Conservation (phyloP, 1,140 invertebrate genomes). For the Conus ventricosus region DNA sequence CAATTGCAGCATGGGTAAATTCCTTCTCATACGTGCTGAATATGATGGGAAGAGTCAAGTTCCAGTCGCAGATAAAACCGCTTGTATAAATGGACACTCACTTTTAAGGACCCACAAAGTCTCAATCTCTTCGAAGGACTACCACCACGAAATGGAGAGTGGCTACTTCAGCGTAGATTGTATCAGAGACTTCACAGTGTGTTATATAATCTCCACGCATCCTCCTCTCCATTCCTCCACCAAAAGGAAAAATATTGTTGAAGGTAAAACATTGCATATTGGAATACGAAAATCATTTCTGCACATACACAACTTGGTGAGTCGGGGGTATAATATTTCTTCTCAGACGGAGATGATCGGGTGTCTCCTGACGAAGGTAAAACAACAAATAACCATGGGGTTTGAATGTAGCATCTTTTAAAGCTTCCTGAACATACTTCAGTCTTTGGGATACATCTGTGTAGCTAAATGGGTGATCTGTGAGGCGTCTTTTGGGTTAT, state of each 20-base stretch:
- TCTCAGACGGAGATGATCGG: not conserved
- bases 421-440: not conserved
- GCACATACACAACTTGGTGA: not conserved
- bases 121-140: too few relatives aligned
- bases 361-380: not conserved
- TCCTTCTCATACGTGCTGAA: not conserved
- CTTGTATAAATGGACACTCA: too few relatives aligned
- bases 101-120: too few relatives aligned
- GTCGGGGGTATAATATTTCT: not conserved
- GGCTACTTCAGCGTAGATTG: too few relatives aligned
- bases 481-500: not conserved
- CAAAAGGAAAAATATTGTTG: too few relatives aligned
- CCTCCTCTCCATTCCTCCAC: too few relatives aligned
- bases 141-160: too few relatives aligned
- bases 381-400: not conserved
- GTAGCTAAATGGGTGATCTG: not conserved
- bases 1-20: not conserved
- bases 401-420: not conserved
- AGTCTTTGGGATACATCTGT: not conserved
- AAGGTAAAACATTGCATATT: not conserved
- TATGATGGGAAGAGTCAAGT: not conserved
- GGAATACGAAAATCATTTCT: too few relatives aligned
- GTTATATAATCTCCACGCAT: too few relatives aligned
- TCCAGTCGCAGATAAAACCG: too few relatives aligned
- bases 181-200: too few relatives aligned